phyloP scores from a whole-genome alignment of 37 sponge, comb jelly and placozoan species.

The Beroe ovata region DNA sequence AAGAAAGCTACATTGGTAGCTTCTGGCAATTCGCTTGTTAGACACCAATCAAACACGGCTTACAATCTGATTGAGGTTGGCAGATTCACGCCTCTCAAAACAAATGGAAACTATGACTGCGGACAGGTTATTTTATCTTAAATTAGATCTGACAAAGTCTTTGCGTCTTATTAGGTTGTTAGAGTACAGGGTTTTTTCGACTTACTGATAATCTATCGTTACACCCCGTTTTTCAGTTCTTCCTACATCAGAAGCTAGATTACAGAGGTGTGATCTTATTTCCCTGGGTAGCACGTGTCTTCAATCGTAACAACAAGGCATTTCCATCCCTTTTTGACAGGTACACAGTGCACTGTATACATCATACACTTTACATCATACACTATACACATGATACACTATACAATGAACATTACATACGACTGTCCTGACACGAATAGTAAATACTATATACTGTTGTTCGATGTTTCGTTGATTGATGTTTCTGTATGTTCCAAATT shows the following conservation, averaged over 20 bases:
- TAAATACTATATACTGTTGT: no score
- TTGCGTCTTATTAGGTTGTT: no score
- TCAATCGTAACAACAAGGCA: conserved; percentile 74
- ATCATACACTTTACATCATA: no score
- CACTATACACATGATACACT: no score
- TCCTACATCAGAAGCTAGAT: conserved; percentile 88
- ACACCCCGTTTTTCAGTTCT: conserved; percentile 81
- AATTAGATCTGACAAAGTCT: no score
- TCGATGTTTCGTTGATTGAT: no score
- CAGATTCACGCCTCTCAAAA: conserved; percentile 74
- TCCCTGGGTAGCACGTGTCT: conserved; percentile 84
- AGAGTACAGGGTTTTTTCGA: no score
- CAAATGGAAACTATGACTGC: conserved; percentile 74
- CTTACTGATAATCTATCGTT: no score
- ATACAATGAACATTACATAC: no score
- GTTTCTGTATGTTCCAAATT: no score
- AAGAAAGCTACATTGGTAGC: not conserved
- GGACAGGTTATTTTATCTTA: conserved; percentile 87
- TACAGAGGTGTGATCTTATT: conserved; percentile 94
- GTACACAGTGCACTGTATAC: no score
- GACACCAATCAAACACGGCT: conserved; percentile 25
- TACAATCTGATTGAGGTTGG: conserved; percentile 79
- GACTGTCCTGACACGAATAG: no score
- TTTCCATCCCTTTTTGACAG: conserved; percentile 22
- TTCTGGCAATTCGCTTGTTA: not conserved